Conservation (phyloP, 35 echinoderm and acorn worm genomes). For the Eucidaris tribuloides region DNA sequence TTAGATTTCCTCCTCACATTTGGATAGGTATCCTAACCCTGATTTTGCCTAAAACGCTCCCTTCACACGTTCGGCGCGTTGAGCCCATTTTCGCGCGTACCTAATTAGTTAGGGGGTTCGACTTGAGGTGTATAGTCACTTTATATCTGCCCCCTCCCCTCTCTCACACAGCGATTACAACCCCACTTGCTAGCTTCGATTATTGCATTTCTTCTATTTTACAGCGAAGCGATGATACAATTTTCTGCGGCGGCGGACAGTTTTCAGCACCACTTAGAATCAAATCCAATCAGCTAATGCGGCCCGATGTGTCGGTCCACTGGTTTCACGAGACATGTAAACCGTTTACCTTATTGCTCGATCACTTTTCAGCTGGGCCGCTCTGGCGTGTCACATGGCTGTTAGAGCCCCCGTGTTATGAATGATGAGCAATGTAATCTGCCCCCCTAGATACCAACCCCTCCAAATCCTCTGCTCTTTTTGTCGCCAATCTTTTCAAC, state of each 20-base stretch:
- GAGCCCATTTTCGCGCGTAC: background rate
- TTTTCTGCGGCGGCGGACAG: slow-evolving; percentile 27
- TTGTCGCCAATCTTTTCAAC: slow-evolving; percentile 17
- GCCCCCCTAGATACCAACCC: slow-evolving; percentile 14
- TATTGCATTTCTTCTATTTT: slow-evolving; percentile 40
- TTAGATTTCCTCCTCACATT: slow-evolving; percentile 24
- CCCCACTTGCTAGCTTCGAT: slow-evolving; percentile 10
- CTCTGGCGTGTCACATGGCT: background rate
- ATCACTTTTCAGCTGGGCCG: background rate
- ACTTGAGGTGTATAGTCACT: slow-evolving; percentile 21
- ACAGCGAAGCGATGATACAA: slow-evolving; percentile 34
- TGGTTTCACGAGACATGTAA: slow-evolving; percentile 18
- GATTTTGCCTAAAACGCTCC: slow-evolving; percentile 14
- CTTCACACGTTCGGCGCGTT: slow-evolving; percentile 23
- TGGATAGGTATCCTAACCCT: background rate
- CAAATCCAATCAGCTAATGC: slow-evolving; percentile 35
- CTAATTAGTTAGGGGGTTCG: slow-evolving; percentile 32
- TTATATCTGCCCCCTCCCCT: slow-evolving; percentile 28
- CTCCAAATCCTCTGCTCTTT: slow-evolving; percentile 23
- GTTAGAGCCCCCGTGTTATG: slow-evolving; percentile 13
- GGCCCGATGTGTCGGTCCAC: slow-evolving; percentile 8
- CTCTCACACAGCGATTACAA: slow-evolving; percentile 25
- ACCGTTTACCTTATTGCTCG: slow-evolving; percentile 29
- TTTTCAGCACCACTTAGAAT: slow-evolving; percentile 40
- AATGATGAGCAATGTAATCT: slow-evolving; percentile 18